phyloP scores from a whole-genome alignment of 2,888 invertebrate genomes.

The Xestoiulus laeticollis region DNA sequence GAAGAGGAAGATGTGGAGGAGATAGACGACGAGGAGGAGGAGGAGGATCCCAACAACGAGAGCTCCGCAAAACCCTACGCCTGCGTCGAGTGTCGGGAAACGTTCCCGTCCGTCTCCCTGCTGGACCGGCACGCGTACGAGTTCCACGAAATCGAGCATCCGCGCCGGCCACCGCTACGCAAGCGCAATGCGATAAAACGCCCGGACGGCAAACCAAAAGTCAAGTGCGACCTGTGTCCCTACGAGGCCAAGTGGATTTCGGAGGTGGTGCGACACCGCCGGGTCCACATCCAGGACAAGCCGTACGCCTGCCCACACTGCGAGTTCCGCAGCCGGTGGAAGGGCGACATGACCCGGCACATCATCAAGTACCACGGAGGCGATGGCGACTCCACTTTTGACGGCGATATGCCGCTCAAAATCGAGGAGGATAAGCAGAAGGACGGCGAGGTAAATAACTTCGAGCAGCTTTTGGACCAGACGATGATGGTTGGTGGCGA shows the following conservation, averaged over 20 bases:
- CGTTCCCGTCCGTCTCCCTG: slow-evolving; percentile 10
- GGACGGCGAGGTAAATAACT: slow-evolving; percentile 29
- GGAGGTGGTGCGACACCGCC: slow-evolving; percentile 81
- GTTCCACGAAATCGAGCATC: slow-evolving; percentile 45
- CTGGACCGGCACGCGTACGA: slow-evolving; percentile 47
- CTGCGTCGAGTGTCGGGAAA: slow-evolving; percentile 47
- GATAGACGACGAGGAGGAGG: slow-evolving; percentile 47
- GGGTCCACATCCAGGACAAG: slow-evolving; percentile 62
- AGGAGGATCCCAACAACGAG: not conserved
- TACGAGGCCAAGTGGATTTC: slow-evolving; percentile 81
- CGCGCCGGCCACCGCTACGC: not conserved
- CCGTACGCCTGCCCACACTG: slow-evolving; percentile 55
- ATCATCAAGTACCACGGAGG: slow-evolving; percentile 53
- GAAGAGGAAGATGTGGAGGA: slow-evolving; percentile 38
- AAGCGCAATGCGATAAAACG: not conserved
- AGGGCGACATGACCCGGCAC: slow-evolving; percentile 56
- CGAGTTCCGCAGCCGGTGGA: slow-evolving; percentile 55
- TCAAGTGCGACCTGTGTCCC: slow-evolving; percentile 54
- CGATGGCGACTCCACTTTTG: slow-evolving; percentile 32
- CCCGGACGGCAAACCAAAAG: slow-evolving; percentile 43
- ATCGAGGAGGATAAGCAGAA: not conserved
- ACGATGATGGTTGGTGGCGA: slow-evolving; percentile 52
- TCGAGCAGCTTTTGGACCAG: slow-evolving; percentile 51
- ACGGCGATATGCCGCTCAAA: not conserved
- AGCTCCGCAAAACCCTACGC: slow-evolving; percentile 39